Evolutionary conservation across 2,888 invertebrate species (phyloP), one percentile per base, ranked within the genome.

Genomic region (Dusona sp.): DNA sequence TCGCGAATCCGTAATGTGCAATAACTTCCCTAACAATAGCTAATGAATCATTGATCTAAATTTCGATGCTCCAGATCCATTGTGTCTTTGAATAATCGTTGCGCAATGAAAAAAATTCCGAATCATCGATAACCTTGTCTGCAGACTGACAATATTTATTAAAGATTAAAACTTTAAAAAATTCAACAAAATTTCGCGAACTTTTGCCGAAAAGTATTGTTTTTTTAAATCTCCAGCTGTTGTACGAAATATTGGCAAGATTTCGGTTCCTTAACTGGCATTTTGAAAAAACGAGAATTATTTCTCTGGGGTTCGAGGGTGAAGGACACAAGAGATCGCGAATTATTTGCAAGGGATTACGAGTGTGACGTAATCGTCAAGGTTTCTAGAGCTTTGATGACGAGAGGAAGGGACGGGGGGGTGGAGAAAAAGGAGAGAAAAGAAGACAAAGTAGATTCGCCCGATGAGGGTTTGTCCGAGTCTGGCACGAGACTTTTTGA

Each of bases 401-500:
- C 36, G 36, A 25, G 29, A 11, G 22, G 16, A 77, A 67, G 45
- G 25, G 42, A 29, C 2, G 19, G 36, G 29, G 29, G 7, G 4
- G 9, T 9, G 38, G 9, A 9, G 38, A 9, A 38, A 38, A 42
- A 42, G 42, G 42, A n/a, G 42, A 42, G 42, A 42, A 42, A n/a
- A 74, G 16, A 79, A 29, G 13, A 68, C 48, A 54, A 22, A 36
- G 78, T 33, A 33, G 45, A 48, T 16, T 22, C 36, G 42, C 16
- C 22, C 19, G 22, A 57, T 11, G 25, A 25, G 25, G 3, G 16
- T 38, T 38, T 48, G 51, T 48, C 25, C 65, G 45, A 42, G 81
- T 70, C 36, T 77, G 82, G 25, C 25, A 57, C 75, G 75, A 82
- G 75, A 74, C 75, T 77, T 36, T 61, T 33, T 7, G 38, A 57